Evolutionary conservation across 2,797 vertebrate genomes (phyloP), one percentile per base, ranked within the genome.

Genomic region (Neoniphon sammara): DNA sequence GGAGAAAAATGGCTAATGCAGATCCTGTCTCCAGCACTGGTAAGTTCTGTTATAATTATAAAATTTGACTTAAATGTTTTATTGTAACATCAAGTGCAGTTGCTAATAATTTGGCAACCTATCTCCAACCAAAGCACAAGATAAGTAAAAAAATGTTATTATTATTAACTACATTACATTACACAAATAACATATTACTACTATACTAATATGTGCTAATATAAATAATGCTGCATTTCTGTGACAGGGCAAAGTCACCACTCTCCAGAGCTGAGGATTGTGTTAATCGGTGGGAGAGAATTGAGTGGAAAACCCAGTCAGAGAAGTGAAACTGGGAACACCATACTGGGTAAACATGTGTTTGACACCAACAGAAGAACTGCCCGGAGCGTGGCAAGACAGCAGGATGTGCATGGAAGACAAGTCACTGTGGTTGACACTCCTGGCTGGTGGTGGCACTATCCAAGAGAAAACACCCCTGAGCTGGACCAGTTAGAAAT

Each of bases 381-480:
- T 27, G 75, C 79, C 6, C 57, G 68, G 12, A 84, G 78, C 70
- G 75, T 79, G n/a, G 62, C 1, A n/a, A 71, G 36, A 31, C 73
- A 85, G 14, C 60, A 47, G 9, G 25, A 83, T 5, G 67, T 83
- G 0, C 64, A 83, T 31, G 70, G 70, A 31, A 73, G 80, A 75
- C 11, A 2, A 0, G 50, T 89, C 31, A 87, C 81, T 36, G 82
- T 89, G 50, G 86, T 89, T 18, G 82, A 91, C 55, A 85, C 86
- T n/a, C 87, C 90, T 17, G 81, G 61, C 30, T 90, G 86, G 86
- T 86, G 84, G 86, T 90, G 83, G 84, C 25, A 64, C 56, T 84
- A 80, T 3, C 8, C 72, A 50, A 62, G 18, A n/a, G 62, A 84
- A 80, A 15, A 85, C 3, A 89, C 82, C 39, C 82, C 87, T 54